Evolutionary conservation across 2,113 vertebrate species (phyloP), one percentile per base, ranked within the genome.

Genomic region (Oryzias woworae): DNA sequence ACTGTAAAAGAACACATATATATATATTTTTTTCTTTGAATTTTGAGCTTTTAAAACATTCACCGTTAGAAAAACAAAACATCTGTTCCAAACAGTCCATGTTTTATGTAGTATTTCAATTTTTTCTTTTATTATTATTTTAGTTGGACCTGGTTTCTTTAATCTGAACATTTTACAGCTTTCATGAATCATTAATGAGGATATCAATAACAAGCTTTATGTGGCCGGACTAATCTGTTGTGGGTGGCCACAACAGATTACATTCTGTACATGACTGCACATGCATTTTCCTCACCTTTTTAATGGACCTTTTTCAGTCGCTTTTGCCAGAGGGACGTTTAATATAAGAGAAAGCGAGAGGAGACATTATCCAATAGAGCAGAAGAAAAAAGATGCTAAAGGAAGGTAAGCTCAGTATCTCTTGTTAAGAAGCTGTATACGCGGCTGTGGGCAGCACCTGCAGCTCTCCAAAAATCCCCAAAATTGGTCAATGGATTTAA

Each of bases 401-500:
- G 72, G 76, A 31, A 62, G 12, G 58, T 41, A 47, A 48, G 67
- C 80, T 66, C 28, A 56, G 54, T 62, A 57, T 71, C 42, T 57
- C 45, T 62, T 42, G 53, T 58, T 71, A 68, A 73, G 50, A 73
- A 47, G 74, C 71, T 71, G 45, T 73, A 55, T 73, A 65, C 17
- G 20, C 47, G 7, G 58, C 70, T 64, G 46, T 17, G 5, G 18
- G 75, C 58, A 45, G 65, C 58, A 62, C 60, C 65, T n/a, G 50
- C 55, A 69, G 73, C 62, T 64, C 54, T 57, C 47, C 2, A 70
- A 52, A 70, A 68, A 83, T 70, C 51, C 46, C 5, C 5, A n/a
- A 80, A 83, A 80, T 84, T 46, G 47, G 85, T 85, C 63, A 68
- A 52, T 62, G 59, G 48, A 58, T 85, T 85, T 75, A 62, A 66